Base-by-base conservation (phyloP, 1,140 invertebrate genomes). In the Heliconius hewitsoni region DNA sequence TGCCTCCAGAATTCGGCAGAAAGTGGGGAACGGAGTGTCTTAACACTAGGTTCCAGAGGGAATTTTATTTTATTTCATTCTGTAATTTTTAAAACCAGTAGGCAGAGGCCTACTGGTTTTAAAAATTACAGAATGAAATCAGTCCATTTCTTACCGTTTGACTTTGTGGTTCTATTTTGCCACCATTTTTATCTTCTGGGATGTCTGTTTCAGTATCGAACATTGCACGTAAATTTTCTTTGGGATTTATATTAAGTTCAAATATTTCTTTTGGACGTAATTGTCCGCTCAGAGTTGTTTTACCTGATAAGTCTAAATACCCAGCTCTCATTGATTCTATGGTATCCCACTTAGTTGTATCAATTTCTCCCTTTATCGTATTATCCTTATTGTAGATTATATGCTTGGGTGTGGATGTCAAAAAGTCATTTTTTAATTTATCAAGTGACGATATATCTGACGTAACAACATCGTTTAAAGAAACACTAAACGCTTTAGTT, bases 301-400 rank as follows among this genome's bases (percentile, higher is more conserved):
- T 87, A 74, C 80, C 82, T 19, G 89, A 88, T 66, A 84, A 85
- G 86, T 93, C 87, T 72, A 93, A 83, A 75, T 86, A 93, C 19
- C 92, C 92, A 13, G 88, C 92, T 77, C 91, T 82, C 85, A 86
- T 91, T 8, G 91, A 90, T 73, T 86, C 88, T 13, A 91, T 85
- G 6, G 85, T 85, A 37, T 87, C 89, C 76, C 37, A 81, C 34
- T 81, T 79, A n/a, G 39, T 39, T 42, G 73, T 77, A 39, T 72
- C 8, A 27, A 23, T 42, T 39, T 23, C 19, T 39, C 1, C 37
- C n/a, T 37, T 42, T 39, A 13, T 16, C 30, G 19, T n/a, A 39
- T 72, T 19, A 39, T 72, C 19, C 4, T 72, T 39, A 39, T 37
- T 37, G 34, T 37, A 37, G 13, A 72, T 72, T 72, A 3, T 37